Evolutionary conservation across 2,797 vertebrate genomes (phyloP).

Genomic region (Phalloptychus januarius): DNA sequence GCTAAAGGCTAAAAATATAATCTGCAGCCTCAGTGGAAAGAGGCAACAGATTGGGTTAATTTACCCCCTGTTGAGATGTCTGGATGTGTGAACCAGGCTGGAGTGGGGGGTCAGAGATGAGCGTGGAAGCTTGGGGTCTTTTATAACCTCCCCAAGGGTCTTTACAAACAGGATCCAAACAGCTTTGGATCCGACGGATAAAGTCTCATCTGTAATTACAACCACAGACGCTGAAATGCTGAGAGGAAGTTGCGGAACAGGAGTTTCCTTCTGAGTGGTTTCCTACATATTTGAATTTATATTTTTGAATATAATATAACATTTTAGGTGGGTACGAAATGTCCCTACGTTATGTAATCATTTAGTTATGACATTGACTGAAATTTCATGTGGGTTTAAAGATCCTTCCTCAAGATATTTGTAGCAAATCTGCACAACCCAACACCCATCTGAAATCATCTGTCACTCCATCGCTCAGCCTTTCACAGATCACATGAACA

Average conservation of each 20-base stretch:
- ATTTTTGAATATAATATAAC: background rate
- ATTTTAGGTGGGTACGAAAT: background rate
- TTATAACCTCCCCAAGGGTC: background rate
- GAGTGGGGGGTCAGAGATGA: background rate
- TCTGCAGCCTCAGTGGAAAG: background rate
- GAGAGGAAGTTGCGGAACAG: background rate
- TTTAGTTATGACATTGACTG: background rate
- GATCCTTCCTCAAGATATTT: background rate
- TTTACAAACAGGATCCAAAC: conserved; percentile 23
- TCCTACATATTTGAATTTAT: background rate
- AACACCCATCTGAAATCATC: background rate
- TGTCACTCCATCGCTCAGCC: background rate
- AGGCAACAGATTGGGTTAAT: background rate
- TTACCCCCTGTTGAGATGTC: conserved; percentile 20
- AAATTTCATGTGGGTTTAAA: background rate
- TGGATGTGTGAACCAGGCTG: conserved; percentile 9
- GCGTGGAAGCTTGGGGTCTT: conserved; percentile 3
- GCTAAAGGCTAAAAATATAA: background rate
- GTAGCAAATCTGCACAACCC: background rate
- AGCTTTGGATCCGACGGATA: conserved; percentile 37
- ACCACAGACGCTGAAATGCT: conserved; percentile 1
- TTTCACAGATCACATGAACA: background rate
- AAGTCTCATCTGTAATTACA: conserved; percentile 30
- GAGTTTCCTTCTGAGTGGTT: too few species aligned
- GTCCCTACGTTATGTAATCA: background rate